Conservation (phyloP, 2,888 invertebrate genomes). For the Griposia aprilina region DNA sequence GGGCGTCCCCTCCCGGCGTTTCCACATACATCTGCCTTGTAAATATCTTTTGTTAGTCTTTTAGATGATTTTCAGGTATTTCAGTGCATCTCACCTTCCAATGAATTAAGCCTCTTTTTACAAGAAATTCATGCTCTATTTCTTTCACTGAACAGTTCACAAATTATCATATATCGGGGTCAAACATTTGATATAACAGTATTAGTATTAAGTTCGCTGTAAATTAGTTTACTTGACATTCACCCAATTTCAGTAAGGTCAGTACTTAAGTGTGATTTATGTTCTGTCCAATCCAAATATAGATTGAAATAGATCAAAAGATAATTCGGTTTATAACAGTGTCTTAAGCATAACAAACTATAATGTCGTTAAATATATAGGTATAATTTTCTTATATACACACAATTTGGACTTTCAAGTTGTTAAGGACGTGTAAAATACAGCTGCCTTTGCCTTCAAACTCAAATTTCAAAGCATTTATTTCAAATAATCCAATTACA, state of each 20-base stretch:
- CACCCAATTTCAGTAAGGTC: conserved; percentile 50
- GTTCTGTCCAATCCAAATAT: conserved; percentile 30
- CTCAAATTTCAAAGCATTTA: too few species aligned
- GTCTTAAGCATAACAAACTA: background rate
- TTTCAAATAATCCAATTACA: too few species aligned
- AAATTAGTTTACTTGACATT: conserved; percentile 51
- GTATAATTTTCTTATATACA: background rate
- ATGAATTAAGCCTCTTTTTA: background rate
- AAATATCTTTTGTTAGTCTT: too few species aligned
- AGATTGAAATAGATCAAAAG: conserved; percentile 19
- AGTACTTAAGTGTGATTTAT: conserved; percentile 25
- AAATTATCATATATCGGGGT: conserved; percentile 49
- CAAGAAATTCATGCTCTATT: background rate
- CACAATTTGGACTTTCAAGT: background rate
- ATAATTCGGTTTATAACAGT: conserved; percentile 9
- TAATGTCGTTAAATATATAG: background rate
- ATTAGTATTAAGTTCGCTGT: conserved; percentile 41
- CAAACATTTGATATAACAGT: conserved; percentile 43
- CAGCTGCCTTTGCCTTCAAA: background rate
- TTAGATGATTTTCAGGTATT: background rate
- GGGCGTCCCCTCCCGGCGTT: too few species aligned
- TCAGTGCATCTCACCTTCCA: background rate
- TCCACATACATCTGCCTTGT: too few species aligned
- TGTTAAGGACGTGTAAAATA: background rate
- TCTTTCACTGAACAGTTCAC: conserved; percentile 29